A percentile compares a stretch with the other conserved stretches of the same genome.
These are phyloP conservation scores for Eilema depressum DNA, from an alignment of 2,888 invertebrate genomes.

Conservation along the genomic window DNA sequence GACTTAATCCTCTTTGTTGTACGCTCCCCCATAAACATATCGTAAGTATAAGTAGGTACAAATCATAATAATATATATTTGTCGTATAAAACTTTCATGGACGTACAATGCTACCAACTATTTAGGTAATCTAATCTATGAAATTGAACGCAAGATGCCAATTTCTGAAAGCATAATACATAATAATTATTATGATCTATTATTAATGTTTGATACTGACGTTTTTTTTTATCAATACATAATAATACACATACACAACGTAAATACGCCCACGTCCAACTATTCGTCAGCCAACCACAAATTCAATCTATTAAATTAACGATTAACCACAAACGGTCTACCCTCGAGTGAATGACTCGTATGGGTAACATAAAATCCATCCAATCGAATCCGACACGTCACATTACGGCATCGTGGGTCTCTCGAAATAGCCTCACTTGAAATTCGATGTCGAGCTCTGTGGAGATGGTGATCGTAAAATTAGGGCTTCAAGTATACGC, in stretches of 20 bases:
- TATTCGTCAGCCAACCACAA: slow-evolving; percentile 63
- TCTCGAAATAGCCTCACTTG: slow-evolving; percentile 79
- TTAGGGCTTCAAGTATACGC: slow-evolving; percentile 69
- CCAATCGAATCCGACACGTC: slow-evolving; percentile 81
- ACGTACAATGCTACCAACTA: too few relatives aligned
- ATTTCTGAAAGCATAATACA: not conserved
- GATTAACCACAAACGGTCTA: slow-evolving; percentile 71
- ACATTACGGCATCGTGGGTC: slow-evolving; percentile 73
- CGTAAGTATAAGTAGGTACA: not conserved
- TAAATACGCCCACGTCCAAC: slow-evolving; percentile 38
- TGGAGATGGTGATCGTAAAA: slow-evolving; percentile 80
- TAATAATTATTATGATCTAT: too few relatives aligned
- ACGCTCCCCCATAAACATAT: not conserved
- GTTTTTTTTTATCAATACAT: not conserved
- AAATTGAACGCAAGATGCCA: not conserved
- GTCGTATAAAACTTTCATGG: not conserved
- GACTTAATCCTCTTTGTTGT: slow-evolving; percentile 20
- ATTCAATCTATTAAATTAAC: slow-evolving; percentile 76
- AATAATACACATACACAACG: not conserved
- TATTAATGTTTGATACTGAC: not conserved
- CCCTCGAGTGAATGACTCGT: slow-evolving; percentile 67
- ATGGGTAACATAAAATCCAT: slow-evolving; percentile 79
- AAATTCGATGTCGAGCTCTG: slow-evolving; percentile 79
- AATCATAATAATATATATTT: not conserved
- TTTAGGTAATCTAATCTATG: too few relatives aligned